phyloP scores from a whole-genome alignment of 2,797 vertebrate species.

The Propithecus deckenii region DNA sequence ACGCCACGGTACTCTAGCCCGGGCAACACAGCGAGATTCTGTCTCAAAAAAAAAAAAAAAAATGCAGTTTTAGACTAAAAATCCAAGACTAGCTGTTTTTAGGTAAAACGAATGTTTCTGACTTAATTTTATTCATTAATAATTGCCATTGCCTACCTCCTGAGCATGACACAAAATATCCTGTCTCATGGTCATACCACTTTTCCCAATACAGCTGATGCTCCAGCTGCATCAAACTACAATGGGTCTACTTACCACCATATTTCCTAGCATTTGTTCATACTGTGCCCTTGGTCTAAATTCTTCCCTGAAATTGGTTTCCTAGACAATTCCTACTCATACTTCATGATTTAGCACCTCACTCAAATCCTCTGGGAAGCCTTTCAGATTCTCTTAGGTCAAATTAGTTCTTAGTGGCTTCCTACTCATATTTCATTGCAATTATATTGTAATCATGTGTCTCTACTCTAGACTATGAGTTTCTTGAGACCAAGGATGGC shows the following conservation, averaged over 20 bases:
- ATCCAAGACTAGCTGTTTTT: neutral
- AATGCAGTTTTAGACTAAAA: neutral
- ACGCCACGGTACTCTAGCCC: no score
- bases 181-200: neutral
- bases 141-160: neutral
- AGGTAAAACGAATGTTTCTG: neutral
- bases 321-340: neutral
- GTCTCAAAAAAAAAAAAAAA: neutral
- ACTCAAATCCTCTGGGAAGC: neutral
- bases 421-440: neutral
- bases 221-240: neutral
- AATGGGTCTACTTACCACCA: neutral
- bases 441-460: neutral
- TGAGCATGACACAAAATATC: neutral
- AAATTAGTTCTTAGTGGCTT: neutral
- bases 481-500: neutral
- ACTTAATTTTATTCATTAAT: conserved; percentile 21
- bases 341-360: neutral
- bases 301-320: neutral
- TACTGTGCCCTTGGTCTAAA: neutral
- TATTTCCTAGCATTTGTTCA: neutral
- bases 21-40: no score
- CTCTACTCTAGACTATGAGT: neutral
- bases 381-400: neutral
- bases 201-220: neutral